Conservation (phyloP, 2,797 vertebrate genomes). For the Garrulus glandarius region DNA sequence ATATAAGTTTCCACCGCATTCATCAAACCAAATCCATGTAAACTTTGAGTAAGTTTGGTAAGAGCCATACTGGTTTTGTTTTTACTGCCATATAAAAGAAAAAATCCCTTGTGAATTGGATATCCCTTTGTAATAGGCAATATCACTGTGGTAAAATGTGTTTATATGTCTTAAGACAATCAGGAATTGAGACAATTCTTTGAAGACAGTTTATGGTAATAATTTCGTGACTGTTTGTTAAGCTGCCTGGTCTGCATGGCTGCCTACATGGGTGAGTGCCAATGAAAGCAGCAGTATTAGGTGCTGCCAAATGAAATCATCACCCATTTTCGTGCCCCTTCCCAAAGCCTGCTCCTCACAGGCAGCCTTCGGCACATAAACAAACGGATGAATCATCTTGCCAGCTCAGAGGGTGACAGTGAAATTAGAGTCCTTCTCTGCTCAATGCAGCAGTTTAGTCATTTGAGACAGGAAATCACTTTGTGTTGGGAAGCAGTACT, state of each 20-base stretch:
- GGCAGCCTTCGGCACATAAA: conserved; percentile 9
- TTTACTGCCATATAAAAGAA: not conserved
- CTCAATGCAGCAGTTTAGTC: not conserved
- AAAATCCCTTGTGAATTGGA: conserved; percentile 2
- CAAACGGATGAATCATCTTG: conserved; percentile 10
- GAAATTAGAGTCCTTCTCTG: conserved; percentile 3
- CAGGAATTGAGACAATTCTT: conserved; percentile 52
- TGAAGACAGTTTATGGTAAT: conserved; percentile 54
- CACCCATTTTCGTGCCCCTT: not conserved
- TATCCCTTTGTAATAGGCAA: conserved; percentile 26
- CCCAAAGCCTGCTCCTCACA: not conserved
- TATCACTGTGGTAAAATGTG: conserved; percentile 44
- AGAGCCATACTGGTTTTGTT: not conserved
- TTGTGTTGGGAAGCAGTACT: not conserved
- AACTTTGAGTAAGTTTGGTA: conserved; percentile 4
- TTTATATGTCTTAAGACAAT: conserved; percentile 59
- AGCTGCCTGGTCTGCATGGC: not conserved
- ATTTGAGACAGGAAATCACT: not conserved
- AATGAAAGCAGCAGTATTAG: conserved; percentile 19
- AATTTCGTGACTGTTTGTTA: conserved; percentile 42
- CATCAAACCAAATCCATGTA: not conserved
- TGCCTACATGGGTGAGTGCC: conserved; percentile 39
- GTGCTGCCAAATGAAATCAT: conserved; percentile 56
- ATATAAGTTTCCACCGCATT: conserved; percentile 39
- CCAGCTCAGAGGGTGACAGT: not conserved